Base-by-base conservation (phyloP, 2,797 vertebrate genomes). In the Platalea minor region DNA sequence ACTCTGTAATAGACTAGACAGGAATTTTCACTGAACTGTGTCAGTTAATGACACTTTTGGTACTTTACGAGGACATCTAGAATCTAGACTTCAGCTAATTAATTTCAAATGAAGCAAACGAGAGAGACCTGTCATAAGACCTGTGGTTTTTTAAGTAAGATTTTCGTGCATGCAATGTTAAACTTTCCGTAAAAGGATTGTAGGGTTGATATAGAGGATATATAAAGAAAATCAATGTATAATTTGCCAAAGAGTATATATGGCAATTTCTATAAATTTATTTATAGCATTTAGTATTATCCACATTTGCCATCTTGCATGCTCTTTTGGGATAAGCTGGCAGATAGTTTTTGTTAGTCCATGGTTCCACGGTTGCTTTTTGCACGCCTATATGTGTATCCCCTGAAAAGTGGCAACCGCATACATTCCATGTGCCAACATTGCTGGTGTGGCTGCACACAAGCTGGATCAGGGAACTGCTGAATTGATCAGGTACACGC, bases 311-410 rank as follows among this genome's bases (percentile, higher is more conserved):
- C 6, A 1, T 56, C 69, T 78, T 28, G 10, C 7, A 1, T 50
- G 8, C 31, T 78, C 1, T 89, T 83, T 83, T 68, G n/a, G 13
- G 31, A 26, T 63, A 91, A 81, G 17, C 57, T 81, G 65, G 37
- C 57, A 80, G 60, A 18, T 26, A 23, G 26, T 4, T 35, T 69
- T 80, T 77, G 24, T 81, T 65, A n/a, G 43, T 59, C 39, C 7
- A 0, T 29, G 24, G 24, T 63, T 67, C 45, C 15, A 1, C 26
- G 29, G 29, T 50, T 54, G 41, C 33, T 56, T 61, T 82, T 50
- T 65, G 48, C 31, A 53, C 0, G 0, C 57, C 37, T 74, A 0
- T 45, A 2, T 37, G 50, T 51, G 20, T 56, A 56, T 46, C 29
- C 51, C 37, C 39, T 67, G 82, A 56, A 54, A 77, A 54, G 64